A percentile compares a stretch with the other conserved stretches of the same genome.
These are phyloP conservation scores for Zygogramma bicolorata DNA, from an alignment of 2,888 invertebrate genomes.

Conservation along the genomic window DNA sequence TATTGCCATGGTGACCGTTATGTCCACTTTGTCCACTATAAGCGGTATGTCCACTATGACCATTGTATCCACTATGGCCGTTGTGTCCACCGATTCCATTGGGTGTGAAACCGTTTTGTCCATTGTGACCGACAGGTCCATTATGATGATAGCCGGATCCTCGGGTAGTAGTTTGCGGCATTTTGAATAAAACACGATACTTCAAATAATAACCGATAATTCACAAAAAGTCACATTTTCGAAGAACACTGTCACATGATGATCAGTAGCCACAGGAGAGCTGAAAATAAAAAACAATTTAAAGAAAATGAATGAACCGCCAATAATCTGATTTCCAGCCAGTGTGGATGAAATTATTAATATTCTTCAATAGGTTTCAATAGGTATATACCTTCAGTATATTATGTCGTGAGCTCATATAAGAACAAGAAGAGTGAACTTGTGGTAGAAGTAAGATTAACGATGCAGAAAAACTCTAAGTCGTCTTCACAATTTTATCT, in stretches of 20 bases:
- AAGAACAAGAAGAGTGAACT: too few species aligned
- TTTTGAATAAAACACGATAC: slow-evolving; percentile 14
- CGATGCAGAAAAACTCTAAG: too few species aligned
- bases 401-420: too few species aligned
- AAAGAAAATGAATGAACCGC: too few species aligned
- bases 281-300: background rate
- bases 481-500: too few species aligned
- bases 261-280: background rate
- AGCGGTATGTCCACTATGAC: slow-evolving; percentile 48
- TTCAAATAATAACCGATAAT: background rate
- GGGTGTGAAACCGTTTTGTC: slow-evolving; percentile 45
- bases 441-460: too few species aligned
- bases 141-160: slow-evolving; percentile 50
- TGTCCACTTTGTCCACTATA: slow-evolving; percentile 47
- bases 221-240: background rate
- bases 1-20: slow-evolving; percentile 45
- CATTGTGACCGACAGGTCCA: slow-evolving; percentile 50
- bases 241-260: background rate
- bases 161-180: slow-evolving; percentile 58
- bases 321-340: too few species aligned
- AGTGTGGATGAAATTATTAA: too few species aligned
- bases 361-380: too few species aligned
- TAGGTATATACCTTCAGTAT: too few species aligned
- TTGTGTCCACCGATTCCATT: slow-evolving; percentile 27
- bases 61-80: slow-evolving; percentile 42